Conservation (phyloP, 1,140 invertebrate species). For the Centruroides vittatus region DNA sequence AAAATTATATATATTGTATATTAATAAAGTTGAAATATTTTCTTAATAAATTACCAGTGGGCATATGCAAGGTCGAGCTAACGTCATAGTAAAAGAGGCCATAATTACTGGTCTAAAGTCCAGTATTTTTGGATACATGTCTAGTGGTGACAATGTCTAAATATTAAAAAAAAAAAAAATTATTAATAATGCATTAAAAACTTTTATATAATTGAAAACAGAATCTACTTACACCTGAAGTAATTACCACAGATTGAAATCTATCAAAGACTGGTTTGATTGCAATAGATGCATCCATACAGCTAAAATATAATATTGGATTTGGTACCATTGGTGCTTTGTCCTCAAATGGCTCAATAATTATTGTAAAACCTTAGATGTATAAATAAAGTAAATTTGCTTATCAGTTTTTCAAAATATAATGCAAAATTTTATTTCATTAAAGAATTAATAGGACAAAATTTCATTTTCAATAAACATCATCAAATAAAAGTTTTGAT, state of each 20-base stretch:
- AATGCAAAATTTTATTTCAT: too few relatives aligned
- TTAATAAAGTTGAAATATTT: too few relatives aligned
- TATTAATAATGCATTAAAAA: neutral
- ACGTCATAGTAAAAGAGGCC: conserved; percentile 96
- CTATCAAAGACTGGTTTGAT: conserved; percentile 94
- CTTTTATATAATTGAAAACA: neutral
- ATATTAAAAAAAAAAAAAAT: conserved; percentile 11
- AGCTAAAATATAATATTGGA: conserved; percentile 79
- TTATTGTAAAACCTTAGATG: conserved; percentile 65
- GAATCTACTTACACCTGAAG: conserved; percentile 53
- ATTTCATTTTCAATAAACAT: too few relatives aligned
- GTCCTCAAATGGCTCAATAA: conserved; percentile 95
- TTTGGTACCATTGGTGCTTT: conserved; percentile 90
- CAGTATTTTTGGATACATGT: conserved; percentile 99
- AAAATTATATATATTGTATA: too few relatives aligned
- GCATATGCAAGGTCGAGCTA: conserved; percentile 85
- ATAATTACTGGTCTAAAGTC: conserved; percentile 95
- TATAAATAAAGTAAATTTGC: too few relatives aligned
- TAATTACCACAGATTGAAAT: conserved; percentile 96
- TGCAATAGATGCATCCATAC: conserved; percentile 96
- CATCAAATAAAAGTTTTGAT: too few relatives aligned
- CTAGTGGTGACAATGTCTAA: conserved; percentile 83
- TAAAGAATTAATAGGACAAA: too few relatives aligned
- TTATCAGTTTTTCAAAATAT: too few relatives aligned
- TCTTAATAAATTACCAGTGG: conserved; percentile 57